A percentile compares a stretch with the other conserved stretches of the same genome.
Evolutionary conservation across 2,113 vertebrate genomes (phyloP).

Genomic region (Mobula hypostoma): DNA sequence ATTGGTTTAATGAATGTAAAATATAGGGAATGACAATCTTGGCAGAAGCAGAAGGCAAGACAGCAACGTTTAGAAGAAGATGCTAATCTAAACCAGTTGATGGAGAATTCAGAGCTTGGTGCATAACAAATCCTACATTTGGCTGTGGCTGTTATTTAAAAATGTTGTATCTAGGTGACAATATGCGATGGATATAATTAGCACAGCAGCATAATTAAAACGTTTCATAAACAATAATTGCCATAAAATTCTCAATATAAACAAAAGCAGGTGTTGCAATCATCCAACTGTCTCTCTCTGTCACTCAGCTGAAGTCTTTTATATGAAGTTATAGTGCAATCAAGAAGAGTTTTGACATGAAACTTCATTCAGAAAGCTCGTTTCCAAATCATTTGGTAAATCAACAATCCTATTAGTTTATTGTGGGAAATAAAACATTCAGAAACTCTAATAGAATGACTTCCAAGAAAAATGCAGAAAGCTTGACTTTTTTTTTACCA

Average conservation of each 20-base stretch:
- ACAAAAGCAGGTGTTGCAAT: conserved; percentile 28
- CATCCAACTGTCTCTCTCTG: background rate
- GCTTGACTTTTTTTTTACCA: background rate
- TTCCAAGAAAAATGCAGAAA: background rate
- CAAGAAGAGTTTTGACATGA: background rate
- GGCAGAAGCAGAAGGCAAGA: background rate
- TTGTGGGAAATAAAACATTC: background rate
- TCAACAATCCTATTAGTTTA: background rate
- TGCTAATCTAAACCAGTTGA: background rate
- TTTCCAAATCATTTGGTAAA: background rate
- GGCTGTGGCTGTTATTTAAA: background rate
- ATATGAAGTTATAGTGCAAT: background rate
- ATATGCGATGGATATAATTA: conserved; percentile 32
- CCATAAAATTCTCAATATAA: conserved; percentile 35
- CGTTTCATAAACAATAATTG: conserved; percentile 35
- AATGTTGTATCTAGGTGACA: conserved; percentile 7
- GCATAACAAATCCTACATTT: background rate
- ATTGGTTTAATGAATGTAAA: background rate
- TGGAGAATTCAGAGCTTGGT: background rate
- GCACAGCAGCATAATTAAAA: conserved; percentile 30
- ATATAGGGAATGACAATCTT: background rate
- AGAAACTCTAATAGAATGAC: background rate
- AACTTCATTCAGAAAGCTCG: background rate
- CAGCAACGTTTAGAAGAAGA: background rate
- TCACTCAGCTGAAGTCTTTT: background rate